phyloP scores from a whole-genome alignment of 2,113 vertebrate species.

The Gasterosteus nipponicus region DNA sequence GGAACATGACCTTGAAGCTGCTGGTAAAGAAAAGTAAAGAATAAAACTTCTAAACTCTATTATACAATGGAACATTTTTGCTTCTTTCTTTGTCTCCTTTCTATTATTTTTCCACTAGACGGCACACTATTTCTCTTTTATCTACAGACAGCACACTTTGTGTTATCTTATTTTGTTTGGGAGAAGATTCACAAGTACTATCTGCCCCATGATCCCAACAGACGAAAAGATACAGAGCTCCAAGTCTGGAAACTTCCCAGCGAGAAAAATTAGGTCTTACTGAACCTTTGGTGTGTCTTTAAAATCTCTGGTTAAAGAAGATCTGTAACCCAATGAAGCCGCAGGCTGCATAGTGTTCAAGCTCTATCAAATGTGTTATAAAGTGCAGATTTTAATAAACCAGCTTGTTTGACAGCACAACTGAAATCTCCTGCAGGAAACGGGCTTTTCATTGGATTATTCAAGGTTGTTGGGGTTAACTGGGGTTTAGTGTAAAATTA shows the following conservation, averaged over 20 bases:
- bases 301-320: slow-evolving; percentile 59
- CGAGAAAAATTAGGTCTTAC: slow-evolving; percentile 76
- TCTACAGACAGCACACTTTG: slow-evolving; percentile 82
- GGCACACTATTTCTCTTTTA: slow-evolving; percentile 83
- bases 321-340: slow-evolving; percentile 36
- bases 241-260: slow-evolving; percentile 76
- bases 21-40: slow-evolving; percentile 58
- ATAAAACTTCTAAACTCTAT: slow-evolving; percentile 79
- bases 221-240: slow-evolving; percentile 78
- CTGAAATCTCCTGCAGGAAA: slow-evolving; percentile 5
- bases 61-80: slow-evolving; percentile 68
- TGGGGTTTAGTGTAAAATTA: neutral
- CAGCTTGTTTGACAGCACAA: slow-evolving; percentile 4
- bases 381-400: slow-evolving; percentile 14
- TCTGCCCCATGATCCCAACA: slow-evolving; percentile 73
- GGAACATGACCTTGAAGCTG: slow-evolving; percentile 78
- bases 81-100: slow-evolving; percentile 56
- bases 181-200: slow-evolving; percentile 73
- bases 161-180: slow-evolving; percentile 83
- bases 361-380: slow-evolving; percentile 10
- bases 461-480: slow-evolving; percentile 6
- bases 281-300: slow-evolving; percentile 70
- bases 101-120: slow-evolving; percentile 56
- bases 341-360: slow-evolving; percentile 5
- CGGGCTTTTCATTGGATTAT: slow-evolving; percentile 1